Conservation (phyloP, 1,140 invertebrate genomes). For the Heliothis virescens region DNA sequence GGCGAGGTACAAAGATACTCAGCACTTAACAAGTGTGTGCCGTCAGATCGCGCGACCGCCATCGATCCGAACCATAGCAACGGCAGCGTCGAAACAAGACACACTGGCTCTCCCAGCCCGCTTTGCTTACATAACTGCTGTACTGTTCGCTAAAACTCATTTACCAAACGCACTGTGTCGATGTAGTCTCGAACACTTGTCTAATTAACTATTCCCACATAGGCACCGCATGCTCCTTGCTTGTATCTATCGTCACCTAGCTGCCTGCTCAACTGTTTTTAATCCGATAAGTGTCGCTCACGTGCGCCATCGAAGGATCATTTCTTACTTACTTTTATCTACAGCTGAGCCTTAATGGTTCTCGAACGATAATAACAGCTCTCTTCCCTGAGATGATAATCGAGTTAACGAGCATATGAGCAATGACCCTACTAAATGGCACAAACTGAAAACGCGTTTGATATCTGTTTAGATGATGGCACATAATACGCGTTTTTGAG, state of each 20-base stretch:
- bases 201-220: constrained; percentile 54
- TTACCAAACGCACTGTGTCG: constrained; percentile 45
- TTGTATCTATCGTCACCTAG: constrained; percentile 14
- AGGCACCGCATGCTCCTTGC: constrained; percentile 22
- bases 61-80: constrained; percentile 41
- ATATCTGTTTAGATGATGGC: background rate
- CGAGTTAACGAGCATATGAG: background rate
- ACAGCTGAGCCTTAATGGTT: constrained; percentile 7
- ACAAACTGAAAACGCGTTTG: background rate
- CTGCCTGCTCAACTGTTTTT: constrained; percentile 16
- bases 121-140: background rate
- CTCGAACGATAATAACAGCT: background rate
- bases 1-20: constrained; percentile 21
- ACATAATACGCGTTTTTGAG: background rate
- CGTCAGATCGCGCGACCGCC: constrained; percentile 33
- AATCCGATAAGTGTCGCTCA: constrained; percentile 24
- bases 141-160: constrained; percentile 50
- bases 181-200: constrained; percentile 13
- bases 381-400: background rate
- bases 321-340: constrained; percentile 2
- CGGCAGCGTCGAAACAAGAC: constrained; percentile 29
- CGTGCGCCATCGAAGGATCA: constrained; percentile 15
- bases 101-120: constrained; percentile 16
- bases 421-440: background rate
- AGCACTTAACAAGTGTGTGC: constrained; percentile 42